Base-by-base conservation (phyloP, 2,797 vertebrate genomes). In the Pseudochirops corinnae region DNA sequence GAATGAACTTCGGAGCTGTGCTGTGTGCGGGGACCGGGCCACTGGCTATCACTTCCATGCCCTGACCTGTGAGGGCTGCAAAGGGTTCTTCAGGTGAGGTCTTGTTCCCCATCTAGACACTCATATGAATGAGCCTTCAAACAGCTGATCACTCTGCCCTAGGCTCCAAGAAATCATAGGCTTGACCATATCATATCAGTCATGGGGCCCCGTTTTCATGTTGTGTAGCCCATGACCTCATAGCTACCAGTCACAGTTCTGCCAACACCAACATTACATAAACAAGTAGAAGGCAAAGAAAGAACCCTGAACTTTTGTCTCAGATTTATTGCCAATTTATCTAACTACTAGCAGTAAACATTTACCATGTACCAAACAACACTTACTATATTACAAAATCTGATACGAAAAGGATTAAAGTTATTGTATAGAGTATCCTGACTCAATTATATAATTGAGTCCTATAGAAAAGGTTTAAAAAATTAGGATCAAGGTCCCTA, bases 31-130 rank as follows among this genome's bases (percentile, higher is more conserved):
- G 33, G 98, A 99, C 96, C 95, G 56, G 0, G 98, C 98, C 95
- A 98, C 96, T 0, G 98, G 98, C 3, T 98, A 98, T 92, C 98
- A 98, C 95, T 98, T 98, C 95, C 98, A 98, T 0, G 98, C 97
- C 74, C 97, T 98, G 98, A 98, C 98, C 50, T 98, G 98, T 33
- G 98, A 98, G 39, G 98, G 98, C 82, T 98, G 98, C 93, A 98
- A 98, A 55, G 98, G 98, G 11, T 98, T 98, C 94, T 98, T 98
- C 96, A 98, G 98, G 98, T 98, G 87, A 97, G 96, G 94, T 55
- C 46, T 21, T 50, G 5, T 1, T 39, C 9, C 56, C 0, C 14
- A 13, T 0, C 33, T 1, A 60, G 90, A 82, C 52, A 91, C 7
- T 5, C 6, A 24, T 6, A 82, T 39, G 14, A 39, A 39, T 6